phyloP scores from a whole-genome alignment of 2,797 vertebrate genomes.

The Nyctibius grandis region DNA sequence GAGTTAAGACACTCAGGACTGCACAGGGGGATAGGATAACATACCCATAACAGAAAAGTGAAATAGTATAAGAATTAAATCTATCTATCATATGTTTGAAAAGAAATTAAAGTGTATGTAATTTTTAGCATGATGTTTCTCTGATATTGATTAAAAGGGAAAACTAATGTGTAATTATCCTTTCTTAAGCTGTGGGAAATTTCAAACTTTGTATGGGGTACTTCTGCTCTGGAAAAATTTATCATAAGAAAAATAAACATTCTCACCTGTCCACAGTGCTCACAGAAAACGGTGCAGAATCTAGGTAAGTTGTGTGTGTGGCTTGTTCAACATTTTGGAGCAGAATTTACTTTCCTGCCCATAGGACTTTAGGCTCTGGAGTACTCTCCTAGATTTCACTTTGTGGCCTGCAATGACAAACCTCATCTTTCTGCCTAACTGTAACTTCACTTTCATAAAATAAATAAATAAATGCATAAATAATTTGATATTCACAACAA shows the following conservation, averaged over 20 bases:
- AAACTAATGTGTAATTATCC: accelerated
- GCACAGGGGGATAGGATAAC: background rate
- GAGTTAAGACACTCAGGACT: background rate
- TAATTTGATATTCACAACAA: too few species aligned
- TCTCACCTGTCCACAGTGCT: background rate
- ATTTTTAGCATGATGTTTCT: background rate
- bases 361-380: background rate
- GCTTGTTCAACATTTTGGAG: background rate
- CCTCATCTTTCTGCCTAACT: background rate
- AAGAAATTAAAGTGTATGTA: background rate
- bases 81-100: background rate
- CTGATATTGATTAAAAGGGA: background rate
- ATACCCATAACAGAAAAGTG: background rate
- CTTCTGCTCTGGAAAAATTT: background rate
- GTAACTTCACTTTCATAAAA: background rate
- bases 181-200: background rate
- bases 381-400: background rate
- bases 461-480: background rate
- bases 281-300: background rate
- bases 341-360: background rate
- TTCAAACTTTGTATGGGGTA: background rate
- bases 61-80: background rate
- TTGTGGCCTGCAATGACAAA: background rate
- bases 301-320: background rate
- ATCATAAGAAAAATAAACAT: background rate